Conservation (phyloP, 1,140 invertebrate species). For the Heliconius hermathena region DNA sequence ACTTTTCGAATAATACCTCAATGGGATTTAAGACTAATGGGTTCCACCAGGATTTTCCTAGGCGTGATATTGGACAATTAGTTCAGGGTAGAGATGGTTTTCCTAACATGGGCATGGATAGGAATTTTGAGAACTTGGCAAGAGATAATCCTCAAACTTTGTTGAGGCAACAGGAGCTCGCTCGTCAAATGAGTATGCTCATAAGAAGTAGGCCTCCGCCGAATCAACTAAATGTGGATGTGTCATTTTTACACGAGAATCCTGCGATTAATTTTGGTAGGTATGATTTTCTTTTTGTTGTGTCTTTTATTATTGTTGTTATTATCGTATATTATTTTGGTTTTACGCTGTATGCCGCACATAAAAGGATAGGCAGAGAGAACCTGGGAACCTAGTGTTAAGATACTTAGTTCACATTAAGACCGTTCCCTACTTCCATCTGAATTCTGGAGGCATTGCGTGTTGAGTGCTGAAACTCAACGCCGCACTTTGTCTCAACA, state of each 20-base stretch:
- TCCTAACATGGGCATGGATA: slow-evolving; percentile 53
- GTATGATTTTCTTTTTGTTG: slow-evolving; percentile 28
- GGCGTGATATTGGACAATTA: background rate
- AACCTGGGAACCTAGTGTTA: no score
- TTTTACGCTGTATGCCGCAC: no score
- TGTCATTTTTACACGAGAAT: slow-evolving; percentile 71
- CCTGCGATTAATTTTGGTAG: slow-evolving; percentile 70
- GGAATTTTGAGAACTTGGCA: slow-evolving; percentile 54
- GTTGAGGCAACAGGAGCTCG: slow-evolving; percentile 69
- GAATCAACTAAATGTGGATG: slow-evolving; percentile 71
- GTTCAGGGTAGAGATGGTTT: slow-evolving; percentile 53
- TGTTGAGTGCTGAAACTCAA: no score
- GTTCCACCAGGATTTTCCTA: slow-evolving; percentile 58
- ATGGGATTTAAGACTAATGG: slow-evolving; percentile 70
- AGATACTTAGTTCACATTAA: no score
- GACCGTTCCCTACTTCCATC: no score
- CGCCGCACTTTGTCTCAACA: no score
- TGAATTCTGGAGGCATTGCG: no score
- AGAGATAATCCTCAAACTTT: slow-evolving; percentile 58
- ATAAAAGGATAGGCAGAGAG: no score
- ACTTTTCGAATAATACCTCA: slow-evolving; percentile 52
- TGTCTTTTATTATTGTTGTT: no score
- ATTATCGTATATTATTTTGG: no score
- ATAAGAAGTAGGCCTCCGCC: slow-evolving; percentile 70
- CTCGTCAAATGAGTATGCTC: slow-evolving; percentile 67